Evolutionary conservation across 2,797 vertebrate genomes (phyloP).

Genomic region (Eutrigla gurnardus): DNA sequence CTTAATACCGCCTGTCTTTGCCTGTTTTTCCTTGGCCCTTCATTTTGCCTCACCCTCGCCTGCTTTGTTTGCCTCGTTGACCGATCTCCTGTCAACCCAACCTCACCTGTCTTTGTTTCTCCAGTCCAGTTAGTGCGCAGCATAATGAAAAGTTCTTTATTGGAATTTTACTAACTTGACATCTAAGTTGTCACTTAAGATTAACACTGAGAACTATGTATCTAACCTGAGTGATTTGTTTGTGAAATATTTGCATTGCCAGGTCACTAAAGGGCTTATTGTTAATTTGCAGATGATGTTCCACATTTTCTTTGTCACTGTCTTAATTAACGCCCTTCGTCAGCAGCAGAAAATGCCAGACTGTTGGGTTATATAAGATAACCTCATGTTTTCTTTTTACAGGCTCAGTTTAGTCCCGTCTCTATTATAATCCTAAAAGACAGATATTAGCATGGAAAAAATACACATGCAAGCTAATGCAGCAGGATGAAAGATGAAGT

Average conservation of each 20-base stretch:
- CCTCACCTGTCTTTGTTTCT: no score
- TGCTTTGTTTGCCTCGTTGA: no score
- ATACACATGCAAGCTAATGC: constrained; percentile 3
- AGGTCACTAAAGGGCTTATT: neutral
- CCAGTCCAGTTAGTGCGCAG: no score
- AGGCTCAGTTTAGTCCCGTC: neutral
- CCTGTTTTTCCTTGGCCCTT: no score
- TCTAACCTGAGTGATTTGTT: neutral
- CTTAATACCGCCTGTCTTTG: no score
- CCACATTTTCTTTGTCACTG: constrained; percentile 20
- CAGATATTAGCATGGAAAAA: constrained; percentile 22
- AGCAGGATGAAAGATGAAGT: constrained; percentile 4
- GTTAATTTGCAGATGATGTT: constrained; percentile 18
- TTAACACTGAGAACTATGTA: neutral
- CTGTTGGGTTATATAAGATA: constrained; percentile 21
- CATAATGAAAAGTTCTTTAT: neutral
- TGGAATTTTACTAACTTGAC: neutral
- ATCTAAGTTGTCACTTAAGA: constrained; percentile 1
- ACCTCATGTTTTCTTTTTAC: constrained; percentile 23
- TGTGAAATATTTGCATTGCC: neutral
- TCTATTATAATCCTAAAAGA: constrained; percentile 24
- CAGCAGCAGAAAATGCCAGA: constrained; percentile 15
- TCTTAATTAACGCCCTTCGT: constrained; percentile 32
- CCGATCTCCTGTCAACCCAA: no score
- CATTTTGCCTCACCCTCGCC: no score